Evolutionary conservation across 2,797 vertebrate species (phyloP).

Genomic region (Gouania willdenowi): DNA sequence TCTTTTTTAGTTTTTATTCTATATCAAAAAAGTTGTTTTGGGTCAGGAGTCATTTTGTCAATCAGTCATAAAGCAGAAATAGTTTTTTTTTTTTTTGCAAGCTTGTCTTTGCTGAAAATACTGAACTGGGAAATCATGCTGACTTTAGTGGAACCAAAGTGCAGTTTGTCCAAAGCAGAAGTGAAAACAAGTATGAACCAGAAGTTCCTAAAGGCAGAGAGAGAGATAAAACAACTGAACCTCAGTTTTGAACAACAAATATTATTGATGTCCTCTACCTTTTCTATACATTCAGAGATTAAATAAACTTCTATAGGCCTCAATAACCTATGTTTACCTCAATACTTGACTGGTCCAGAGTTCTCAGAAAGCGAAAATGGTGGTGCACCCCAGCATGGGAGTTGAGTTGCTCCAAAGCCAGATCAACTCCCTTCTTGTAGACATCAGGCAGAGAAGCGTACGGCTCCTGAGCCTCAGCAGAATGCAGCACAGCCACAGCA

Average conservation of each 20-base stretch:
- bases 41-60: no score
- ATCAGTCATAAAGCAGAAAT: no score
- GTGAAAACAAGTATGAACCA: conserved; percentile 5
- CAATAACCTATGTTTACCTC: conserved; percentile 51
- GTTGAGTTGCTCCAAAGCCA: conserved; percentile 50
- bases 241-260: not conserved
- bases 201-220: not conserved
- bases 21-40: no score
- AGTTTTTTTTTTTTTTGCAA: not conserved
- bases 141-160: not conserved
- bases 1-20: no score
- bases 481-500: conserved; percentile 35
- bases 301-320: no score
- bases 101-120: not conserved
- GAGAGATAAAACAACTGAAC: not conserved
- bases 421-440: conserved; percentile 62
- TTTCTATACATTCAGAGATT: no score
- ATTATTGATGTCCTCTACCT: not conserved
- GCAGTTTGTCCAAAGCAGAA: not conserved
- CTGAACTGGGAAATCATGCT: no score
- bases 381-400: conserved; percentile 24
- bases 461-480: conserved; percentile 33
- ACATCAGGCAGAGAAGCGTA: conserved; percentile 34
- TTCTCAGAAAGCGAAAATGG: conserved; percentile 66
- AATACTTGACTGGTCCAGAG: conserved; percentile 28